Percentiles rank a stretch among this genome's conserved stretches.
These are phyloP conservation scores for Antigone vipio DNA, from an alignment of 2,113 vertebrate genomes.

Conservation along the genomic window DNA sequence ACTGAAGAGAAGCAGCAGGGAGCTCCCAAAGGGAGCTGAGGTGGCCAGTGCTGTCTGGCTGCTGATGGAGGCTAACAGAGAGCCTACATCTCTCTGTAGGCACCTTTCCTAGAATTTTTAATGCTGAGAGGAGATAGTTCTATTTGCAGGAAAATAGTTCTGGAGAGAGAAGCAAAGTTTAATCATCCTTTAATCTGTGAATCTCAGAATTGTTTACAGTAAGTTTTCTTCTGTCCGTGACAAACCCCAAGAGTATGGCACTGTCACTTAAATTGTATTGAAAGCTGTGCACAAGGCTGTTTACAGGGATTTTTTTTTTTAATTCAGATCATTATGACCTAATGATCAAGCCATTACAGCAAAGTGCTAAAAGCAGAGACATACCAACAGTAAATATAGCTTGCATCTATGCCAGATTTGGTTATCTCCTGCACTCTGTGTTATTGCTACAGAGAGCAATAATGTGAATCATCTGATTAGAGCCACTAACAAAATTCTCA, in stretches of 20 bases:
- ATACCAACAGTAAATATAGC: conserved; percentile 17
- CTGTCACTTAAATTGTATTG: neutral
- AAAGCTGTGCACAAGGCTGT: neutral
- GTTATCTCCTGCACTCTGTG: conserved; percentile 13
- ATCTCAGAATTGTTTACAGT: neutral
- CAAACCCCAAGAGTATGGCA: neutral
- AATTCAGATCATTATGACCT: conserved; percentile 46
- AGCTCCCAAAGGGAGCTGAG: neutral
- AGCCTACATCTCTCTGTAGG: neutral
- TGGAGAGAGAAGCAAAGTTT: neutral
- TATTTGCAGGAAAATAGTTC: neutral
- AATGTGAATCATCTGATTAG: conserved; percentile 54
- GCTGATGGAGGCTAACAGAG: neutral
- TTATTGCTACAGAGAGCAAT: conserved; percentile 52
- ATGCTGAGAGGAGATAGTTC: neutral
- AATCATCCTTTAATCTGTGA: neutral
- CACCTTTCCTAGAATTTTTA: neutral
- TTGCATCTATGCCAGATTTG: conserved; percentile 3
- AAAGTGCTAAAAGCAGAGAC: conserved; percentile 26
- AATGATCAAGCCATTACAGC: conserved; percentile 34
- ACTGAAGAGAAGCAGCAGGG: neutral
- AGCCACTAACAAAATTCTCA: conserved; percentile 22
- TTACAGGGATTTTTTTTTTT: neutral
- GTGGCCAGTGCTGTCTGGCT: neutral
- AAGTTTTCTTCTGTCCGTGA: neutral